Percentiles rank a stretch among this genome's conserved stretches.
These are phyloP conservation scores for Siniperca undulata DNA, from an alignment of 2,797 vertebrate species.

Conservation along the genomic window DNA sequence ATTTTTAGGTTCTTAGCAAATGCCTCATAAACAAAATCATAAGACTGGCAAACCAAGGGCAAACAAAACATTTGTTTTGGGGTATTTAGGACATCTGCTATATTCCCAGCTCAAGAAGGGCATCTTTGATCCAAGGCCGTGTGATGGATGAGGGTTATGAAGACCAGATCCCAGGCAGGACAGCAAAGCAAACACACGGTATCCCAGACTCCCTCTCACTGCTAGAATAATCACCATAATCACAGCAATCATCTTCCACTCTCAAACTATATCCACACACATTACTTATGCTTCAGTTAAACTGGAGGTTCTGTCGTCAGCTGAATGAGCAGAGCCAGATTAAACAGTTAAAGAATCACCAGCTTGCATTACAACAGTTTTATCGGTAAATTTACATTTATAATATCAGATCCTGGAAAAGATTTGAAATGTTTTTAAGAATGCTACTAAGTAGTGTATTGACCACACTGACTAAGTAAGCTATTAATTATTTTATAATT, in stretches of 20 bases:
- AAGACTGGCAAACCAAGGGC: constrained; percentile 44
- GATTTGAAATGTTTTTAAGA: constrained; percentile 28
- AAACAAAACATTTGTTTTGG: constrained; percentile 65
- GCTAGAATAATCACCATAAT: constrained; percentile 80
- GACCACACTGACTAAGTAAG: constrained; percentile 16
- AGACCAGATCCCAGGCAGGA: constrained; percentile 77
- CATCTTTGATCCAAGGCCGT: constrained; percentile 75
- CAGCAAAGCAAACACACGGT: constrained; percentile 79
- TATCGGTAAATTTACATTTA: constrained; percentile 48
- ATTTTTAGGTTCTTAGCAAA: constrained; percentile 42
- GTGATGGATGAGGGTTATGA: constrained; percentile 82
- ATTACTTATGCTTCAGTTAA: constrained; percentile 76
- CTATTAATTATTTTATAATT: constrained; percentile 41
- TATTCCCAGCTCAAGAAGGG: constrained; percentile 54
- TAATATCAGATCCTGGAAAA: constrained; percentile 53
- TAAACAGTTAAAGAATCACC: constrained; percentile 62
- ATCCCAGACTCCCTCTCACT: constrained; percentile 71
- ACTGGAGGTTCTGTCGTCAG: constrained; percentile 57
- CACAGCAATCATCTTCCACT: constrained; percentile 80
- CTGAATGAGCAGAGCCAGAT: constrained; percentile 66
- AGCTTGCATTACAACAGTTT: constrained; percentile 37
- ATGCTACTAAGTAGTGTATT: constrained; percentile 3
- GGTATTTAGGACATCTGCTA: constrained; percentile 69
- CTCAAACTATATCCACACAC: constrained; percentile 79
- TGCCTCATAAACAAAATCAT: constrained; percentile 31